Evolutionary conservation across 2,113 vertebrate species (phyloP), one percentile per base, ranked within the genome.

Genomic region (Carassius auratus): DNA sequence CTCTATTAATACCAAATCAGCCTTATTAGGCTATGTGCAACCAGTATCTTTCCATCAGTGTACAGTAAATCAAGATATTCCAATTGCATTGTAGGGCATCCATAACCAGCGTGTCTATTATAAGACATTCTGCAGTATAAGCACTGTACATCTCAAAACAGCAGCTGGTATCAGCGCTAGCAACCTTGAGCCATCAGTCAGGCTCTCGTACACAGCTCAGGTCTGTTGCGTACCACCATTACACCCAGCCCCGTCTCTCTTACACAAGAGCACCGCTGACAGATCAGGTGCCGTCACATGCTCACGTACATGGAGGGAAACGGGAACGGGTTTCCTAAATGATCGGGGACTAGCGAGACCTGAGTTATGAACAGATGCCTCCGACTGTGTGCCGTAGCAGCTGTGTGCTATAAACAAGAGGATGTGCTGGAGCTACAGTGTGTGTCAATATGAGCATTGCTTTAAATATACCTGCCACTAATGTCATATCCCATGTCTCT

Each of bases 251-350:
- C 66, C 36, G 66, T 26, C 61, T 64, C 76, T 85, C 84, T 86
- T 86, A 76, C 83, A 86, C 82, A 85, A 81, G 87, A 82, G 71
- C 15, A n/a, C 76, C 26, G 38, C 79, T 87, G 82, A 85, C 81
- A 64, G 83, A 90, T 90, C 90, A 77, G 78, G 75, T 86, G 86
- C 86, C 71, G 76, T 88, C 90, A 91, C 76, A 33, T 55, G 76
- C 83, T 85, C 79, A 77, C 71, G 69, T 73, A 88, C 68, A 50
- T 45, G 76, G 45, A 45, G 38, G 19, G 68, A 33, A 30, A 19
- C 5, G 38, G 74, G 17, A 84, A 81, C 66, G 89, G 89, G 85
- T 91, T 89, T 91, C 88, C 89, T 88, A 71, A 85, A 85, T 84
- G 77, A 87, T 90, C 74, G 15, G 38, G 73, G 75, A 42, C 19